phyloP scores from a whole-genome alignment of 2,888 invertebrate genomes.

The Lapara coniferarum region DNA sequence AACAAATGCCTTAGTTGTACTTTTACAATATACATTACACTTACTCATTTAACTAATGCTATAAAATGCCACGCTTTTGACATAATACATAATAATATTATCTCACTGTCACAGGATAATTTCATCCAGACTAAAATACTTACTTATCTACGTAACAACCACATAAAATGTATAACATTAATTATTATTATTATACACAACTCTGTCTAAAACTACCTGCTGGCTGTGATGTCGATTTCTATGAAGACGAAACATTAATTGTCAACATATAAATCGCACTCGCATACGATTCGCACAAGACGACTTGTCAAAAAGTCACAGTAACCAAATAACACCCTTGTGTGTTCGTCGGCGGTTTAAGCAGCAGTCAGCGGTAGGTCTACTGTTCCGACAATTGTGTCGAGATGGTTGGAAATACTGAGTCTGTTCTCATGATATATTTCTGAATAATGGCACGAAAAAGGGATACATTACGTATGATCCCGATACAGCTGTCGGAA shows the following conservation, averaged over 20 bases:
- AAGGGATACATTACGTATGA: background rate
- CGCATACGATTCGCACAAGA: too few relatives aligned
- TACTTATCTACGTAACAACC: conserved; percentile 29
- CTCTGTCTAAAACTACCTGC: background rate
- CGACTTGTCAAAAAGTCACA: too few relatives aligned
- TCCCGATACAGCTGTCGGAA: conserved; percentile 1
- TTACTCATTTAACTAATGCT: conserved; percentile 42
- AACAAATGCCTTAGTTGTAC: conserved; percentile 46
- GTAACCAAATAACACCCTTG: too few relatives aligned
- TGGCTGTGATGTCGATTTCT: too few relatives aligned
- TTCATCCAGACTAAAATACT: conserved; percentile 36
- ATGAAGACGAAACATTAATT: too few relatives aligned
- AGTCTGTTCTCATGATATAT: background rate
- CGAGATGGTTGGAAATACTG: background rate
- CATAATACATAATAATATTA: conserved; percentile 38
- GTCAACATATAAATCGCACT: too few relatives aligned
- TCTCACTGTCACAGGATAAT: conserved; percentile 58
- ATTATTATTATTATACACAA: background rate
- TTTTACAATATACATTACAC: conserved; percentile 33
- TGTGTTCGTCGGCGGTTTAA: too few relatives aligned
- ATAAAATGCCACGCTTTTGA: conserved; percentile 65
- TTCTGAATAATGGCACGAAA: conserved; percentile 5
- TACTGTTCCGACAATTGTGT: conserved; percentile 43
- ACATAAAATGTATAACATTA: conserved; percentile 20
- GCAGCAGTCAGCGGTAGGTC: too few relatives aligned